Conservation (phyloP, 2,113 vertebrate species). For the Phrynosoma platyrhinos region DNA sequence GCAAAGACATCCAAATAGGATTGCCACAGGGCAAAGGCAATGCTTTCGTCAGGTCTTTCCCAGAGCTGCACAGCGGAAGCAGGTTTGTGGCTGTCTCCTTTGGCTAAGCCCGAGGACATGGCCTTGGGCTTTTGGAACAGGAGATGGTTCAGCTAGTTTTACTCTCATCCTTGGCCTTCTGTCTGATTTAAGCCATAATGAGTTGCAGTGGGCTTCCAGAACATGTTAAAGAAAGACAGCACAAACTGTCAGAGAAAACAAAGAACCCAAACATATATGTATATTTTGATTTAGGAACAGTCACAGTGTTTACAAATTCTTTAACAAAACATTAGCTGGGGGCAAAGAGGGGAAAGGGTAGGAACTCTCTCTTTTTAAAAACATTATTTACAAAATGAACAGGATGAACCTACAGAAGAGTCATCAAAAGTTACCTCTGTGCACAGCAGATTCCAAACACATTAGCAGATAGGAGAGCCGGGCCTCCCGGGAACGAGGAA, state of each 20-base stretch:
- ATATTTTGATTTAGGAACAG: background rate
- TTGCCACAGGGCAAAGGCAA: background rate
- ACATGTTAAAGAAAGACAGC: background rate
- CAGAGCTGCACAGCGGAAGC: background rate
- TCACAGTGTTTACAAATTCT: background rate
- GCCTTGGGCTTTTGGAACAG: background rate
- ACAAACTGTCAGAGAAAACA: background rate
- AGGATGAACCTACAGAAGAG: background rate
- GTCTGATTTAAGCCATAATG: background rate
- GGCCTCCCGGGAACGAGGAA: slow-evolving; percentile 92
- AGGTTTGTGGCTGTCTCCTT: background rate
- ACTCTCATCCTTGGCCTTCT: background rate
- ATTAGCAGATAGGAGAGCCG: slow-evolving; percentile 96
- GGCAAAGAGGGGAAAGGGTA: no score
- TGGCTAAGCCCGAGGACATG: background rate
- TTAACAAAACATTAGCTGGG: background rate
- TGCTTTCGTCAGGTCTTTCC: background rate
- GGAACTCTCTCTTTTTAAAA: no score
- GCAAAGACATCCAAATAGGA: background rate
- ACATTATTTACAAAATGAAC: no score
- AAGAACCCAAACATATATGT: background rate
- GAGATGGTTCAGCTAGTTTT: background rate
- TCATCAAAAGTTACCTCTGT: slow-evolving; percentile 81
- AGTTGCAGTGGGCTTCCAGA: background rate
- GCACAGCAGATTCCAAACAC: slow-evolving; percentile 94